These are phyloP conservation scores for Oplegnathus fasciatus DNA, from an alignment of 2,113 vertebrate species.

Conservation along the genomic window DNA sequence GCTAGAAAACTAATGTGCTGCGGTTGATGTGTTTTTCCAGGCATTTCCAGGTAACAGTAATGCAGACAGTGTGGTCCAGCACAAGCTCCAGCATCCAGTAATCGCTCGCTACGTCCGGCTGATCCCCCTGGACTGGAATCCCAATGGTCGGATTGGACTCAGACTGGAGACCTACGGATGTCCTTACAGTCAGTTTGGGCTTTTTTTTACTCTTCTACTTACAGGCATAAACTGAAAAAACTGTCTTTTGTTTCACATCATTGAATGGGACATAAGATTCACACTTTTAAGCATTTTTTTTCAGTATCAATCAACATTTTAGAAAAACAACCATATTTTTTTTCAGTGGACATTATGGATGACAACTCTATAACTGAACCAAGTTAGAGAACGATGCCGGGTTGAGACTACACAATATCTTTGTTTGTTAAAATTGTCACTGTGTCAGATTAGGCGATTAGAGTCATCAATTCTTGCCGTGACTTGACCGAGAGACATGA, in stretches of 20 bases:
- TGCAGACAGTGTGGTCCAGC: slow-evolving; percentile 75
- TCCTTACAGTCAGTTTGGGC: slow-evolving; percentile 62
- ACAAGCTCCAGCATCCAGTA: slow-evolving; percentile 67
- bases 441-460: no score
- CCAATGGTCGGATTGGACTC: slow-evolving; percentile 72
- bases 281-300: neutral
- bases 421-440: no score
- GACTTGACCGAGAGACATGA: neutral
- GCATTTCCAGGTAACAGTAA: slow-evolving; percentile 72
- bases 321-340: neutral
- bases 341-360: neutral
- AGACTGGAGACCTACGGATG: slow-evolving; percentile 75
- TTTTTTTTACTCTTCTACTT: neutral
- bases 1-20: neutral
- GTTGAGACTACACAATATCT: no score
- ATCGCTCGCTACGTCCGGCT: slow-evolving; percentile 67
- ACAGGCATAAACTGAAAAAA: neutral
- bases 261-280: neutral
- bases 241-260: neutral
- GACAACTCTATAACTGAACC: no score
- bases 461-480: neutral
- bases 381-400: no score
- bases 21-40: slow-evolving; percentile 38
- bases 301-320: no score
- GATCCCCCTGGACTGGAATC: slow-evolving; percentile 73